These are phyloP conservation scores for Gryllus longicercus DNA, from an alignment of 2,888 invertebrate species.

Conservation along the genomic window DNA sequence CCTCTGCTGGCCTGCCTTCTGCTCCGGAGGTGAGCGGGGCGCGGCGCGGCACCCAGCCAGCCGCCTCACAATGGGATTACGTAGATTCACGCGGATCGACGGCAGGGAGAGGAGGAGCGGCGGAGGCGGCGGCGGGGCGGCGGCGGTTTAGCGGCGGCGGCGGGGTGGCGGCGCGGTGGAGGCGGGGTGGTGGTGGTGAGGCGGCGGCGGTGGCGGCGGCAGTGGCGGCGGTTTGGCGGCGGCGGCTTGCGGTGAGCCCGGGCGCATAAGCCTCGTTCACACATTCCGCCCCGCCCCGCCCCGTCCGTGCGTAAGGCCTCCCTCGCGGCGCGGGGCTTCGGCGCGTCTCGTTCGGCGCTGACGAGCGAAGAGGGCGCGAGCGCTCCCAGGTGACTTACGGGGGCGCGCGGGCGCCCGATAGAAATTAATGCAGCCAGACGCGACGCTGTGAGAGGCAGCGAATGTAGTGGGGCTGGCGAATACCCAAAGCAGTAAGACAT, in stretches of 20 bases:
- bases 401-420: too few species aligned
- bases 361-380: too few species aligned
- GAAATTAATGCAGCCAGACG: too few species aligned
- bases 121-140: neutral
- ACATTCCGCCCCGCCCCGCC: constrained; percentile 10
- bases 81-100: neutral
- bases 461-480: too few species aligned
- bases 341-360: too few species aligned
- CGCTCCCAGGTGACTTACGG: too few species aligned
- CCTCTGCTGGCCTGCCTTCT: too few species aligned
- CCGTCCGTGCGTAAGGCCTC: neutral
- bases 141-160: neutral
- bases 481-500: too few species aligned
- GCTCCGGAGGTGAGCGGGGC: neutral
- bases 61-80: constrained; percentile 3
- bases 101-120: neutral
- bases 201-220: neutral
- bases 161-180: neutral
- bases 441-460: too few species aligned
- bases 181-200: neutral
- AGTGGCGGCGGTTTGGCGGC: too few species aligned
- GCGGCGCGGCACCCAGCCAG: neutral
- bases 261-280: constrained; percentile 17
- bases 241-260: constrained; percentile 4
- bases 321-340: neutral